Conservation (phyloP, 2,797 vertebrate species). For the Scyliorhinus canicula region DNA sequence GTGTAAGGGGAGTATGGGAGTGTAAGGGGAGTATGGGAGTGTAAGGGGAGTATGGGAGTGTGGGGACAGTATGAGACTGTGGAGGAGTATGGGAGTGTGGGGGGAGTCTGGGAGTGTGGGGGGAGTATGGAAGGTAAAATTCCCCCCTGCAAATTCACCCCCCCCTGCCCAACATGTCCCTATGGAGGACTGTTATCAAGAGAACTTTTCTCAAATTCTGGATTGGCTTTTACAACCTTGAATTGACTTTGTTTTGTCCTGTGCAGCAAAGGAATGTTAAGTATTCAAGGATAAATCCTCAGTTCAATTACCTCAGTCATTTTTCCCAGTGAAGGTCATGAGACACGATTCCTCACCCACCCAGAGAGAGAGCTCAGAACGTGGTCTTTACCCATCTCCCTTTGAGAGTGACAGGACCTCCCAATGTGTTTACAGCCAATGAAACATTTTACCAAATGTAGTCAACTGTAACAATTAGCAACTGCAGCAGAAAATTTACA, state of each 20-base stretch:
- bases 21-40: too few species aligned
- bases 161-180: too few species aligned
- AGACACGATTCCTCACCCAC: background rate
- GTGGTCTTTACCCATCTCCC: background rate
- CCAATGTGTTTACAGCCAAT: background rate
- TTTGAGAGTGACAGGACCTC: background rate
- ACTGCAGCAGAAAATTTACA: background rate
- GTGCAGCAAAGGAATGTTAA: background rate
- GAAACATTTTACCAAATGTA: too few species aligned
- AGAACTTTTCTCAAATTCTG: background rate
- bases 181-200: background rate
- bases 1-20: too few species aligned
- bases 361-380: background rate
- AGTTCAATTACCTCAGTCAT: background rate
- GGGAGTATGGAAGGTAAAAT: too few species aligned
- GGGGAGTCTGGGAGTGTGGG: too few species aligned
- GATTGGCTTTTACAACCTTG: background rate
- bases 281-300: background rate
- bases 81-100: too few species aligned
- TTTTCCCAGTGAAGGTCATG: background rate
- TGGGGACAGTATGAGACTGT: too few species aligned
- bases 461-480: too few species aligned
- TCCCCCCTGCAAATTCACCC: background rate
- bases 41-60: too few species aligned
- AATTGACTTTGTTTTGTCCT: constrained; percentile 19